These are phyloP conservation scores for Microplitis mediator DNA, from an alignment of 1,140 invertebrate species.

Conservation along the genomic window DNA sequence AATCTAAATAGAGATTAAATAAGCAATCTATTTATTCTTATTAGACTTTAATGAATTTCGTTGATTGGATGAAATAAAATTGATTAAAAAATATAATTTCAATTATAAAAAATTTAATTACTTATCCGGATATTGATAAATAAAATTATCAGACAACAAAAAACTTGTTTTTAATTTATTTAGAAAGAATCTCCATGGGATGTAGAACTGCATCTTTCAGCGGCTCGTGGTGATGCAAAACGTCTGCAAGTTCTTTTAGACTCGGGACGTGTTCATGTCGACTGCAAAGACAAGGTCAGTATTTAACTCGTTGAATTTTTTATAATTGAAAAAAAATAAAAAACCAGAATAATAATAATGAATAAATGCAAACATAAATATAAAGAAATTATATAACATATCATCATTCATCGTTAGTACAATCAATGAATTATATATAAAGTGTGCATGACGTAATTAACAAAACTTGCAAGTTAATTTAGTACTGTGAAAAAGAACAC, in stretches of 20 bases:
- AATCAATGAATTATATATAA: no score
- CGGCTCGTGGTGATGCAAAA: slow-evolving; percentile 80
- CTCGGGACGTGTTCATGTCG: slow-evolving; percentile 90
- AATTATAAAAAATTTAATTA: no score
- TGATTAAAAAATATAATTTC: no score
- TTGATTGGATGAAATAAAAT: no score
- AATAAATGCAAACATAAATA: neutral
- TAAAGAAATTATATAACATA: neutral
- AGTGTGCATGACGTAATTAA: no score
- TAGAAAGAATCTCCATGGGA: slow-evolving; percentile 92
- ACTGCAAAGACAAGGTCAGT: slow-evolving; percentile 88
- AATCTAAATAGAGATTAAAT: no score
- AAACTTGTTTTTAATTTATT: slow-evolving; percentile 25
- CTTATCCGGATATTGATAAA: neutral
- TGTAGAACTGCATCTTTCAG: slow-evolving; percentile 87
- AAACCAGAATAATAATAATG: neutral
- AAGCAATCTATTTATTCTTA: no score
- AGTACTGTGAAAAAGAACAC: no score
- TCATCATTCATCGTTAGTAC: no score
- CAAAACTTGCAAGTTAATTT: no score
- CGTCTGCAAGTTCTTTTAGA: slow-evolving; percentile 80
- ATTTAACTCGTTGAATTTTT: neutral
- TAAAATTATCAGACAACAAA: no score
- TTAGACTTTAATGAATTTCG: no score
- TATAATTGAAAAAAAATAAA: neutral